Evolutionary conservation across 2,113 vertebrate genomes (phyloP).

Genomic region (Pseudonaja textilis): DNA sequence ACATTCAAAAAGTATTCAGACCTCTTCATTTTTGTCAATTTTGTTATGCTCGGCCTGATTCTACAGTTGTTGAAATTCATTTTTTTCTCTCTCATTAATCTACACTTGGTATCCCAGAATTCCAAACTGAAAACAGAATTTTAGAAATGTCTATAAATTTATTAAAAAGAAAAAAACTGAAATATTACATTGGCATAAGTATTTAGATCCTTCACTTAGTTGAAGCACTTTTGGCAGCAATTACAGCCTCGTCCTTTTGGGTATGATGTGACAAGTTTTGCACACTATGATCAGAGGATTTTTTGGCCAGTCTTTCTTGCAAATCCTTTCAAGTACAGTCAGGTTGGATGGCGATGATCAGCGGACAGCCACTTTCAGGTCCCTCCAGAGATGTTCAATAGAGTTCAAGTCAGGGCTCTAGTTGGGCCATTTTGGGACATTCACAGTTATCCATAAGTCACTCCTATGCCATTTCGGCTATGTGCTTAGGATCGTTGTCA

Average conservation of each 20-base stretch:
- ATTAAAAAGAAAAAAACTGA: too few species aligned
- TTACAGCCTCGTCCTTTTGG: neutral
- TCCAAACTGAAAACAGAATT: neutral
- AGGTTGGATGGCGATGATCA: neutral
- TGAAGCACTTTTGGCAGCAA: neutral
- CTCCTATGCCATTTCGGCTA: neutral
- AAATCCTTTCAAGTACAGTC: neutral
- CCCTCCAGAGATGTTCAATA: too few species aligned
- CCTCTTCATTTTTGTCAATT: neutral
- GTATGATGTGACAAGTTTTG: neutral
- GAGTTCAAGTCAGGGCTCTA: neutral
- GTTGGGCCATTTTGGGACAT: too few species aligned
- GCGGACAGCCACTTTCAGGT: too few species aligned
- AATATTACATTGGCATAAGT: neutral
- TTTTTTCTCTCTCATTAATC: neutral
- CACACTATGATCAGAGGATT: neutral
- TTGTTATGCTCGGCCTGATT: neutral
- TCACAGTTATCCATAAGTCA: neutral
- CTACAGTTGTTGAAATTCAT: neutral
- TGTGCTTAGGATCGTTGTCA: neutral
- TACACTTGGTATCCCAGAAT: neutral
- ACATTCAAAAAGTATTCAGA: neutral
- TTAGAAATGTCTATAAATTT: neutral
- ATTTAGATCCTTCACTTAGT: neutral
- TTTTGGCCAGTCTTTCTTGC: neutral